Percentiles rank a stretch among this genome's conserved stretches.
These are phyloP conservation scores for Catocala nupta DNA, from an alignment of 2,888 invertebrate species.

Conservation along the genomic window DNA sequence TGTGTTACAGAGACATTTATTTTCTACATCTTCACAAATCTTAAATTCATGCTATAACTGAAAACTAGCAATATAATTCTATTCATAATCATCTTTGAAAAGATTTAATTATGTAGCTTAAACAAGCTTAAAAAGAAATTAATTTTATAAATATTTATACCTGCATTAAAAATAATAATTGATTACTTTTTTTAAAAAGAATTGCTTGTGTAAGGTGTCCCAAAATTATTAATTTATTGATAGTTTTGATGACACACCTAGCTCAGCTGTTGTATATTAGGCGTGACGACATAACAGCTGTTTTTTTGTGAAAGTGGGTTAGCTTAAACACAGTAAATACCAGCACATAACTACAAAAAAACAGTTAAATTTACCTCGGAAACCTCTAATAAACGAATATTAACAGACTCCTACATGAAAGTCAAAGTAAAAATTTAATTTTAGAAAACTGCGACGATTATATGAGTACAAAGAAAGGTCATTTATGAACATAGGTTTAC, in stretches of 20 bases:
- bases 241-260: constrained; percentile 28
- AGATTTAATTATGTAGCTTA: too few relatives aligned
- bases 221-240: neutral
- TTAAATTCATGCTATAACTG: too few relatives aligned
- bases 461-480: constrained; percentile 75
- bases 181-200: too few relatives aligned
- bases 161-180: too few relatives aligned
- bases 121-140: too few relatives aligned
- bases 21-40: too few relatives aligned
- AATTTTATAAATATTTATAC: too few relatives aligned
- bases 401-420: constrained; percentile 25
- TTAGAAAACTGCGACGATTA: constrained; percentile 63
- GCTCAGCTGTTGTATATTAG: constrained; percentile 71
- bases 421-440: constrained; percentile 43
- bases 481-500: constrained; percentile 55
- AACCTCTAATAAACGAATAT: constrained; percentile 12
- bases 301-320: constrained; percentile 75
- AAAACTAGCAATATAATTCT: too few relatives aligned
- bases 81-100: too few relatives aligned
- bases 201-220: too few relatives aligned
- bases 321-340: constrained; percentile 44
- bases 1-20: too few relatives aligned
- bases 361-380: constrained; percentile 26
- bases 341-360: constrained; percentile 20
- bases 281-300: constrained; percentile 81